These are phyloP conservation scores for Pangasius krempfi DNA, from an alignment of 2,797 vertebrate genomes.

Conservation along the genomic window DNA sequence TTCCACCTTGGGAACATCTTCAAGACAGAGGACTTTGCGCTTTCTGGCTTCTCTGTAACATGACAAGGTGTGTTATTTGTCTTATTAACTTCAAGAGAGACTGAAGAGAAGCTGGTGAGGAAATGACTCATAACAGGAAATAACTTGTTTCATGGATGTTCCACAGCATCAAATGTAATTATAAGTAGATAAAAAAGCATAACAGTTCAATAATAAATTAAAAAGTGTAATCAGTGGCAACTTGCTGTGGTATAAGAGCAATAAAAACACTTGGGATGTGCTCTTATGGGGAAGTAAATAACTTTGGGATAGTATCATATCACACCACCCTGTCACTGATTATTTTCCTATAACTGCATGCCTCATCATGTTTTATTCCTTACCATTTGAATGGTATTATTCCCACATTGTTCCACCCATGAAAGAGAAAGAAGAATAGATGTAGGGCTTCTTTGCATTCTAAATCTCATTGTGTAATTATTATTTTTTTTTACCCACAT, in stretches of 20 bases:
- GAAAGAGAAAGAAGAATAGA: background rate
- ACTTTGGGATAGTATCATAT: background rate
- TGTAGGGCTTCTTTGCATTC: background rate
- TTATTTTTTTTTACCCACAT: background rate
- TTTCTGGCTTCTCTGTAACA: background rate
- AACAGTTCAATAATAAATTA: background rate
- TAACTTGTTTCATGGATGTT: background rate
- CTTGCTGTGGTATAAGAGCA: background rate
- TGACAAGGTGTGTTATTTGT: background rate
- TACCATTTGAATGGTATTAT: background rate
- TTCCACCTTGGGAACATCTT: background rate
- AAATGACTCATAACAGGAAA: background rate
- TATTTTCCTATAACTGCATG: background rate
- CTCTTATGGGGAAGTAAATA: background rate
- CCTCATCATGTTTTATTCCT: background rate
- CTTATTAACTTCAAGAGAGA: background rate
- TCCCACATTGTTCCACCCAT: background rate
- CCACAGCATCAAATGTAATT: background rate
- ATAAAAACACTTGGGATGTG: background rate
- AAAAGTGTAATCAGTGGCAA: background rate
- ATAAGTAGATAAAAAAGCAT: too few relatives aligned
- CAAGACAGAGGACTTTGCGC: background rate
- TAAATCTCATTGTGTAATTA: background rate
- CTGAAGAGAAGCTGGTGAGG: background rate
- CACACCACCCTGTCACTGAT: background rate